Percentiles rank a stretch among this genome's conserved stretches.
Conservation (phyloP, 1,140 invertebrate species). For the Musca domestica region DNA sequence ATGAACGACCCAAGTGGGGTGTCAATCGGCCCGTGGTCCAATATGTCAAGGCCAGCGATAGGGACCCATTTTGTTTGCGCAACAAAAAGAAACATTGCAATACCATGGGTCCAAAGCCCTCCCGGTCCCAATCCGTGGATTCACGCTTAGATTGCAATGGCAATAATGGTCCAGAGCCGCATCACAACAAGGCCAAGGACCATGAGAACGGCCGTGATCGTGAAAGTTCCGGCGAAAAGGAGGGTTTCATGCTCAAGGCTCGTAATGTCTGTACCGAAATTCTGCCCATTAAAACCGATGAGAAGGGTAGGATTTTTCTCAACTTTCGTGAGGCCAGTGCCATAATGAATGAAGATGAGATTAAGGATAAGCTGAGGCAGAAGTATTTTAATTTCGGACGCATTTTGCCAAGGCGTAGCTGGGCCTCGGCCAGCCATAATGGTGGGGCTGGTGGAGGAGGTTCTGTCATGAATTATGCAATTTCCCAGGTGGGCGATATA, state of each 20-base stretch:
- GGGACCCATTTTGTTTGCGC: constrained; percentile 62
- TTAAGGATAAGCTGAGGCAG: constrained; percentile 49
- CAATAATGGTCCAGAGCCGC: neutral
- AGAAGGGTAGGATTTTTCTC: constrained; percentile 49
- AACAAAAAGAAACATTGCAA: constrained; percentile 46
- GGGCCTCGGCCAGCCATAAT: constrained; percentile 49
- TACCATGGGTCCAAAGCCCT: constrained; percentile 30
- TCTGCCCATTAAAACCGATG: constrained; percentile 50
- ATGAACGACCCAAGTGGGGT: constrained; percentile 63
- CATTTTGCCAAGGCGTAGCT: constrained; percentile 45
- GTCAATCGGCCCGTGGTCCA: constrained; percentile 64
- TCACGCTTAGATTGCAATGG: constrained; percentile 38
- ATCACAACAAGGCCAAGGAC: neutral
- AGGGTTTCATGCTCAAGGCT: constrained; percentile 47
- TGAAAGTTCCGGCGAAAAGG: constrained; percentile 30
- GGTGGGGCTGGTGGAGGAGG: constrained; percentile 11
- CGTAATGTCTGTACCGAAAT: constrained; percentile 53
- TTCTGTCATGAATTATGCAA: constrained; percentile 36
- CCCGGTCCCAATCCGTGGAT: constrained; percentile 46
- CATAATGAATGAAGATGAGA: constrained; percentile 53
- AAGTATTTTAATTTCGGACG: constrained; percentile 50
- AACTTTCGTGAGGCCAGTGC: constrained; percentile 51
- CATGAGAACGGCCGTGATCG: neutral
- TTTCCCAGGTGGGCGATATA: constrained; percentile 36
- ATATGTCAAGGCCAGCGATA: constrained; percentile 69